Percentiles rank a stretch among this genome's conserved stretches.
Evolutionary conservation across 2,888 invertebrate species (phyloP).

Genomic region (Agrotis exclamationis): DNA sequence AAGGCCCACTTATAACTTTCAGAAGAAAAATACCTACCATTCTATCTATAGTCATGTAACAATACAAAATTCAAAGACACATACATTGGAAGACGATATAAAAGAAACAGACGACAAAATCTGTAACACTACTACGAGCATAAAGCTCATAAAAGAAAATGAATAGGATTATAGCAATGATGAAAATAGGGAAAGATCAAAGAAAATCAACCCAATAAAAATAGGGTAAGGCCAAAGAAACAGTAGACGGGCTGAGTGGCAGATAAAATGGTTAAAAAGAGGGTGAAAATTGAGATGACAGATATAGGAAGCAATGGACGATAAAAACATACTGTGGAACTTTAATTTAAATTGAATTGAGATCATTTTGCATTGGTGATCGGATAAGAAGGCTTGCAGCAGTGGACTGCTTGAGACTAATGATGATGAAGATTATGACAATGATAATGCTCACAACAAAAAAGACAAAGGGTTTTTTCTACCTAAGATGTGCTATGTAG

Average conservation of each 20-base stretch:
- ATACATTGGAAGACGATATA: neutral
- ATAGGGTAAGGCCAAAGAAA: neutral
- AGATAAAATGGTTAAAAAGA: neutral
- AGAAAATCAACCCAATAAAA: neutral
- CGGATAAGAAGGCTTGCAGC: too few relatives aligned
- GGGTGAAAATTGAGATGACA: neutral
- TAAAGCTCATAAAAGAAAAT: neutral
- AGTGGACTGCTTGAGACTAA: too few relatives aligned
- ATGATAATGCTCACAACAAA: too few relatives aligned
- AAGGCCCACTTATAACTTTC: neutral
- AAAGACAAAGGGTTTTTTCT: too few relatives aligned
- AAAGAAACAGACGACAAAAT: neutral
- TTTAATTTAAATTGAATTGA: too few relatives aligned
- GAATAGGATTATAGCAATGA: neutral
- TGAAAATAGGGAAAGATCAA: neutral
- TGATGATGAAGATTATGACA: too few relatives aligned
- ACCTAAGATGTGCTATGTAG: too few relatives aligned
- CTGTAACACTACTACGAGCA: neutral
- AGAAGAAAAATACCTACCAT: neutral
- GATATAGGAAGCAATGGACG: neutral
- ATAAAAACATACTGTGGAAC: neutral
- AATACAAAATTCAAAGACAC: neutral
- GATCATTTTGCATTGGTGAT: too few relatives aligned
- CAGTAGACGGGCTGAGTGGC: neutral
- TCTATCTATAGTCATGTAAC: neutral